A percentile compares a stretch with the other conserved stretches of the same genome.
These are phyloP conservation scores for Anhinga rufa DNA, from an alignment of 2,113 vertebrate genomes.

Conservation along the genomic window DNA sequence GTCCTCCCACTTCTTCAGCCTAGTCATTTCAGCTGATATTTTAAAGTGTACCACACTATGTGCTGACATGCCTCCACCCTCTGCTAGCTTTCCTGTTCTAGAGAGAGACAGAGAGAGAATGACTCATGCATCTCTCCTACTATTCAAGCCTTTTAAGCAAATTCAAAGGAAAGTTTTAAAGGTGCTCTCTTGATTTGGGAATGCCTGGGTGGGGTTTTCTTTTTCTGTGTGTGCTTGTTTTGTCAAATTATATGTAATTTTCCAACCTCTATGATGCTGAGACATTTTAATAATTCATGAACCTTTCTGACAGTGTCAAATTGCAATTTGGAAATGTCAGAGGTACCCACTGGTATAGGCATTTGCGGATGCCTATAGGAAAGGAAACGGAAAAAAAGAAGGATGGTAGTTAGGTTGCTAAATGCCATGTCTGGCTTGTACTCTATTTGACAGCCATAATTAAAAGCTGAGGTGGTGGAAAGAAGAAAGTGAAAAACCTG, in stretches of 20 bases:
- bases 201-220: conserved; percentile 56
- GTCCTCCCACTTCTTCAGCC: conserved; percentile 64
- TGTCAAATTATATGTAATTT: conserved; percentile 39
- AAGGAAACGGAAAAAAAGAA: neutral
- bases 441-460: conserved; percentile 25
- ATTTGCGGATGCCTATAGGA: conserved; percentile 12
- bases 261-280: conserved; percentile 19
- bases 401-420: conserved; percentile 14
- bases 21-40: conserved; percentile 68
- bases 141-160: conserved; percentile 34
- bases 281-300: conserved; percentile 43
- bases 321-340: conserved; percentile 40
- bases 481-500: conserved; percentile 9
- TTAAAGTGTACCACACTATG: conserved; percentile 56
- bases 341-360: conserved; percentile 15
- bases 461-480: conserved; percentile 33
- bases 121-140: conserved; percentile 59
- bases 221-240: conserved; percentile 8
- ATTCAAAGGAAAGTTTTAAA: conserved; percentile 61
- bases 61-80: conserved; percentile 62
- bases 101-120: conserved; percentile 56
- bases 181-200: conserved; percentile 56
- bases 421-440: conserved; percentile 23
- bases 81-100: conserved; percentile 65
- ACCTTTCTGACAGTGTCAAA: conserved; percentile 35